Evolutionary conservation across 2,797 vertebrate species (phyloP), one percentile per base, ranked within the genome.

Genomic region (Alfaro cultratus): DNA sequence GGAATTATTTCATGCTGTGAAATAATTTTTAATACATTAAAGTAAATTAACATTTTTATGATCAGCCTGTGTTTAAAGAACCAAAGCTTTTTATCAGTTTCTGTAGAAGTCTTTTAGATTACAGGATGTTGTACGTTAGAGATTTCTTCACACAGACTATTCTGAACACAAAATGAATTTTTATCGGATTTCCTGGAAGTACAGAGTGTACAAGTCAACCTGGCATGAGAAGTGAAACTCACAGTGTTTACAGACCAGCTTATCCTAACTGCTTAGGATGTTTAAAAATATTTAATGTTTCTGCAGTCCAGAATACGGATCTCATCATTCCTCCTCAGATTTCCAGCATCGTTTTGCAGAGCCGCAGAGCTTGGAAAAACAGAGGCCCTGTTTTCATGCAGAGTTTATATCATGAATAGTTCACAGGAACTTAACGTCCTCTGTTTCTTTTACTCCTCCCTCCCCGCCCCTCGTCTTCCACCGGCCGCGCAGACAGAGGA

Each of bases 401-500:
- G n/a, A 43, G 26, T 2, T 81, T 21, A 43, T 64, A 51, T 83
- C 55, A 82, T 36, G 2, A 43, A 70, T 62, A 79, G 77, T 80
- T 81, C 78, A 49, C 73, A 82, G 84, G 86, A 85, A 83, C 68
- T 45, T 94, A 93, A 90, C 91, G 83, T 86, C 80, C 80, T 93
- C 31, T 91, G 79, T 91, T 83, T 80, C 68, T 71, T 71, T 71
- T 70, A 43, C 67, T 31, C 90, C 85, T 85, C n/a, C 75, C 34
- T n/a, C n/a, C 83, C 89, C 85, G 70, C 68, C 74, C 89, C 86
- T 88, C 47, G 13, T 39, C 89, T 76, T 89, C 92, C 86, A 72
- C 83, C 62, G 80, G 68, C 83, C 81, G 76, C 80, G 88, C 96
- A 98, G 97, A 97, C 97, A 53, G 97, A 98, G 88, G 97, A 98